A percentile compares a stretch with the other conserved stretches of the same genome.
Evolutionary conservation across 2,797 vertebrate species (phyloP).

Genomic region (Caiman crocodilus): DNA sequence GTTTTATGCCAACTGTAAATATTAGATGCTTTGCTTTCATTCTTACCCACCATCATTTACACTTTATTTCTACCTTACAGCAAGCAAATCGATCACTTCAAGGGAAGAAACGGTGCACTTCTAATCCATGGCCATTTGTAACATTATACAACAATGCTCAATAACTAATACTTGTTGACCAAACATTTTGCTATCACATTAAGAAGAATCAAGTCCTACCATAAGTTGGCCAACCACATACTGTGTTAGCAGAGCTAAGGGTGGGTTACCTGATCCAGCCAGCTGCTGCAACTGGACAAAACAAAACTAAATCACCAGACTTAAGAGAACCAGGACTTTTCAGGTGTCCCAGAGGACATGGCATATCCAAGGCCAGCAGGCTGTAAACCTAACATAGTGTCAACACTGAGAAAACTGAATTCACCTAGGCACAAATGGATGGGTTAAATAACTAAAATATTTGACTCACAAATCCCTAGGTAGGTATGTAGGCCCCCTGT

Average conservation of each 20-base stretch:
- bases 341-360: neutral
- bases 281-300: neutral
- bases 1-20: conserved; percentile 37
- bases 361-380: neutral
- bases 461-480: neutral
- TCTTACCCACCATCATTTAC: neutral
- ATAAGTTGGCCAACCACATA: too few relatives aligned
- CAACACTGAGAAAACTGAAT: neutral
- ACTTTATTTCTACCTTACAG: conserved; percentile 22
- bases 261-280: neutral
- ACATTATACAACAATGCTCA: neutral
- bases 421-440: neutral
- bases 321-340: neutral
- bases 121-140: neutral
- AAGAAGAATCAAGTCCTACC: neutral
- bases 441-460: neutral
- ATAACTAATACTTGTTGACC: neutral
- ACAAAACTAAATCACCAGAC: neutral
- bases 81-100: neutral
- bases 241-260: too few relatives aligned
- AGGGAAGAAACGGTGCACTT: conserved; percentile 4
- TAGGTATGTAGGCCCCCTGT: neutral
- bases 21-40: neutral
- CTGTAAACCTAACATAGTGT: neutral
- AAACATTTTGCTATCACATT: neutral